Base-by-base conservation (phyloP, 2,797 vertebrate genomes). In the Eurystomus glaucurus region DNA sequence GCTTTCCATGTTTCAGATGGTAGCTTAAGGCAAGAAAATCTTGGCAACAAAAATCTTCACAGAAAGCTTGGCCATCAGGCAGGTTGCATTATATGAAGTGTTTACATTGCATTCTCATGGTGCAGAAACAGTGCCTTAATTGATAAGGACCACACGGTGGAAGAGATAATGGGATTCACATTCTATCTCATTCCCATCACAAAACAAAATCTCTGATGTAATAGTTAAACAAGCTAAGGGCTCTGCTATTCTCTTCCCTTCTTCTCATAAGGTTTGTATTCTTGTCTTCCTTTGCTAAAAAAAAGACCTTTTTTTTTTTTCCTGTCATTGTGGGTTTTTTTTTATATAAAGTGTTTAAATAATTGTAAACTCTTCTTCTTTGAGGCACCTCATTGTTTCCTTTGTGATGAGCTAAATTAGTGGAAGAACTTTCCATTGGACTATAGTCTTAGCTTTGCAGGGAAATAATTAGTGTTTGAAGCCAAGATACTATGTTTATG, bases 361-460 rank as follows among this genome's bases (percentile, higher is more conserved):
- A 79, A 54, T 76, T 61, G 4, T 43, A 31, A 93, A 57, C 10
- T 71, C 2, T 79, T 77, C 51, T 37, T 57, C 25, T 87, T 51
- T 77, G 85, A 76, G 50, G 7, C 12, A n/a, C 1, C 3, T 86
- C 52, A 60, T 54, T 92, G 31, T 76, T 96, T 93, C 23, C 21
- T 83, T 92, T 77, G 61, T 77, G 68, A 87, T 80, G 37, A 93
- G 29, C 33, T 90, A 80, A 85, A 76, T 92, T 72, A 82, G 22
- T 89, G 85, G 60, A 85, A 87, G 43, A 81, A 43, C 64, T 93
- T 93, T 57, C 21, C 23, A 14, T 23, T 75, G 57, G 29, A 58
- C 31, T 89, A 87, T 13, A 62, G 64, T n/a, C 51, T 86, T 61
- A 88, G n/a, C 19, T 93, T 92, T 94, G n/a, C 22, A 50, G 70